Percentiles rank a stretch among this genome's conserved stretches.
Evolutionary conservation across 2,797 vertebrate species (phyloP).

Genomic region (Ceyx erithaca): DNA sequence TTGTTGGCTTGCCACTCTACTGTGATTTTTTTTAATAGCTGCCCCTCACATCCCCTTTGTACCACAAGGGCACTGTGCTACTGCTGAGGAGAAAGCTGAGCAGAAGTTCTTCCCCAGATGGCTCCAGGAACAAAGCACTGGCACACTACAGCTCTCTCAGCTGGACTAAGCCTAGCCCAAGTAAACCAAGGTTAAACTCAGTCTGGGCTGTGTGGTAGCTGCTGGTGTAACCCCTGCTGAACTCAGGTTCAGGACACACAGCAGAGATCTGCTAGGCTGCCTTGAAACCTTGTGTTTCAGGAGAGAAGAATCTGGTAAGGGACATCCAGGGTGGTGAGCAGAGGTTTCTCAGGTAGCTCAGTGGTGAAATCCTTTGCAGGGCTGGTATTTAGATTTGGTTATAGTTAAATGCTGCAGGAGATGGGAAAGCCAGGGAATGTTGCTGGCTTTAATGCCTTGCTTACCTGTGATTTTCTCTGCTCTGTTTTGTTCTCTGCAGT

Average conservation of each 20-base stretch:
- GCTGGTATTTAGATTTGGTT: neutral
- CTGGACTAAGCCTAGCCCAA: neutral
- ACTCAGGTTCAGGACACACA: neutral
- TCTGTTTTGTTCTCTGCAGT: neutral
- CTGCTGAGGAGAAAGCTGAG: neutral
- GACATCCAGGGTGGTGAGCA: accelerated
- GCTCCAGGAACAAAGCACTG: neutral
- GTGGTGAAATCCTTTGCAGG: neutral
- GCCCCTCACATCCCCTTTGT: neutral
- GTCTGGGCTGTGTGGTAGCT: neutral
- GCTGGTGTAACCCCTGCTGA: neutral
- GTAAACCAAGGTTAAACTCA: neutral
- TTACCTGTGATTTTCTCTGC: neutral
- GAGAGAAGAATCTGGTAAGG: neutral
- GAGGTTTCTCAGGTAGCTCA: neutral
- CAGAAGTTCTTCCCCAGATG: neutral
- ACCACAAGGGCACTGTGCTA: neutral
- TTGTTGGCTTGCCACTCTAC: neutral
- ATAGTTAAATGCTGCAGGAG: neutral
- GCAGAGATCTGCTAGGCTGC: neutral
- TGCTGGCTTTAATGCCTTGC: neutral
- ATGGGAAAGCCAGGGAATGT: neutral
- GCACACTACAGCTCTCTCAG: neutral
- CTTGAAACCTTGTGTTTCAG: neutral
- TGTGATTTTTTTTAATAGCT: neutral